Conservation (phyloP, 2,113 vertebrate genomes). For the Phalacrocorax carbo region DNA sequence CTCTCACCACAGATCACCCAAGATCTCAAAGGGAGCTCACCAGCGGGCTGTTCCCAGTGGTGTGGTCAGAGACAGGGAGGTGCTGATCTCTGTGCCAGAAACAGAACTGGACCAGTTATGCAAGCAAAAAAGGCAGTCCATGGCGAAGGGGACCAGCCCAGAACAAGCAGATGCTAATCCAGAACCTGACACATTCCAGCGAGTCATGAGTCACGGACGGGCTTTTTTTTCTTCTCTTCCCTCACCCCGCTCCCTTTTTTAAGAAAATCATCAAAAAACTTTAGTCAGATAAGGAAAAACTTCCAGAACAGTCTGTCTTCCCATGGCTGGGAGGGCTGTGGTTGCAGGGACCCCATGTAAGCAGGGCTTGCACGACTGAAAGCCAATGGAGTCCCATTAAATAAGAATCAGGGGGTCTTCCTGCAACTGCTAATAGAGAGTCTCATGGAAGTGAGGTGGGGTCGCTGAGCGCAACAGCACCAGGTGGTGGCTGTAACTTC, state of each 20-base stretch:
- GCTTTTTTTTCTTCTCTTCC: not conserved
- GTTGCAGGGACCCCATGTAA: not conserved
- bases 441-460: not conserved
- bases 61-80: not conserved
- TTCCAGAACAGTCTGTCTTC: not conserved
- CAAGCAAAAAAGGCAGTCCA: not conserved
- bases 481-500: not conserved
- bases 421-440: not conserved
- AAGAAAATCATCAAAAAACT: not conserved
- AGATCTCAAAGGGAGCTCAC: not conserved
- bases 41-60: not conserved
- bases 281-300: not conserved
- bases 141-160: not conserved
- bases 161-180: not conserved
- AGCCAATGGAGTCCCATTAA: not conserved
- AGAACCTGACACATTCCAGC: not conserved
- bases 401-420: not conserved
- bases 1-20: rapidly evolving
- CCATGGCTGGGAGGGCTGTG: not conserved
- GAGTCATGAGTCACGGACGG: not conserved
- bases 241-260: not conserved
- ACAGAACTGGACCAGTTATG: not conserved
- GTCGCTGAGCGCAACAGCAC: not conserved
- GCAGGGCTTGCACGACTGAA: not conserved
- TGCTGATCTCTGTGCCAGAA: not conserved